phyloP scores from a whole-genome alignment of 2,888 invertebrate species.

The Polydrusus pterygomalis region DNA sequence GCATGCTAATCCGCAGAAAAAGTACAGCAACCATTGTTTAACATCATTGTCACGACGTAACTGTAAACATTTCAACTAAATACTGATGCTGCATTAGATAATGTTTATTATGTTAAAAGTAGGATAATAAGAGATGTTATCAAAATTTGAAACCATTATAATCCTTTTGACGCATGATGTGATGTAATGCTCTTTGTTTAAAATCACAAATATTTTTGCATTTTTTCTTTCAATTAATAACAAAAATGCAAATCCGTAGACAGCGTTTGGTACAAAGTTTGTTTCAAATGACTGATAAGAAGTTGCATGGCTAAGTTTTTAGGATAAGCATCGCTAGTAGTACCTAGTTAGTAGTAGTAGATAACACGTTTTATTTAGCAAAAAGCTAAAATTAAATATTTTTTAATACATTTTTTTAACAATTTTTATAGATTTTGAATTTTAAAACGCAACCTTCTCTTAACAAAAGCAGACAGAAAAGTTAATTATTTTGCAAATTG shows the following conservation, averaged over 20 bases:
- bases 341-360: too few relatives aligned
- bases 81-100: constrained; percentile 14
- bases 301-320: too few relatives aligned
- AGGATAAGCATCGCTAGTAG: too few relatives aligned
- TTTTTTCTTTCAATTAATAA: constrained; percentile 8
- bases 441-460: too few relatives aligned
- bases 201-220: background rate
- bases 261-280: background rate
- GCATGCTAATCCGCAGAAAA: constrained; percentile 7
- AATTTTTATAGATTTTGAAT: too few relatives aligned
- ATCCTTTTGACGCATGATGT: background rate
- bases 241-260: background rate
- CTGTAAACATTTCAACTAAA: constrained; percentile 2
- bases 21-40: constrained; percentile 17
- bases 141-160: constrained; percentile 12
- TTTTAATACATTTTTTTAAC: too few relatives aligned
- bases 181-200: constrained; percentile 6
- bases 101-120: constrained; percentile 13
- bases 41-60: constrained; percentile 18
- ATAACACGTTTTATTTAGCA: too few relatives aligned
- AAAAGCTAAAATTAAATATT: too few relatives aligned
- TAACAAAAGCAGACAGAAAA: too few relatives aligned
- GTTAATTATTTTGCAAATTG: too few relatives aligned
- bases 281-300: background rate
- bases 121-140: constrained; percentile 19